Evolutionary conservation across 2,113 vertebrate species (phyloP), one percentile per base, ranked within the genome.

Genomic region (Aplodontia rufa): DNA sequence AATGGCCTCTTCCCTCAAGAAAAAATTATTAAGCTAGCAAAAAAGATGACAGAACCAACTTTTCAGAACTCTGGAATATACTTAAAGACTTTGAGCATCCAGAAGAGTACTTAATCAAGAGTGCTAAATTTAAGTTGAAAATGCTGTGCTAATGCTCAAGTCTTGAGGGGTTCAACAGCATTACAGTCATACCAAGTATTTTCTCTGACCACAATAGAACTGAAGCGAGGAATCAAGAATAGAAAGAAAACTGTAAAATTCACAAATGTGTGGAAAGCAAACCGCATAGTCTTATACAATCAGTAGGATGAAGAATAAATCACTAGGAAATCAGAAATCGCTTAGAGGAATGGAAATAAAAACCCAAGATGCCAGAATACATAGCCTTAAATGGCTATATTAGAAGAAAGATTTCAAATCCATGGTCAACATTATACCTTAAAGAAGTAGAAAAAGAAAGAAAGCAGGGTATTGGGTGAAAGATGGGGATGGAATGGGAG

Each of bases 281-380:
- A 69, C 12, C 24, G 93, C 2, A 60, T 0, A 28, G 9, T 89
- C 53, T 62, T 79, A 42, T 14, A 32, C 47, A 58, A 64, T 4
- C 28, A 22, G 24, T 12, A 71, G n/a, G 49, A 35, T 90, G 60
- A 89, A 85, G 37, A 69, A 53, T 49, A 75, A 88, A 87, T 75
- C 55, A 40, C 45, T 80, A 47, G 13, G 22, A 94, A 93, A 94
- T 87, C 35, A 90, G 32, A 93, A 85, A 93, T 91, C 79, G 76
- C 35, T 87, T 53, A 69, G 64, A 83, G 80, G 58, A 79, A 32
- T 84, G n/a, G 69, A 85, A 95, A 91, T 76, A 24, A 90, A 92
- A 91, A 79, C 1, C 6, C 14, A 93, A 35, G 14, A 47, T 76
- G 62, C 45, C 72, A 85, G 93, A 42, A 83, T 11, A 30, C 62